These are phyloP conservation scores for Macropis europaea DNA, from an alignment of 2,888 invertebrate species.

Conservation along the genomic window DNA sequence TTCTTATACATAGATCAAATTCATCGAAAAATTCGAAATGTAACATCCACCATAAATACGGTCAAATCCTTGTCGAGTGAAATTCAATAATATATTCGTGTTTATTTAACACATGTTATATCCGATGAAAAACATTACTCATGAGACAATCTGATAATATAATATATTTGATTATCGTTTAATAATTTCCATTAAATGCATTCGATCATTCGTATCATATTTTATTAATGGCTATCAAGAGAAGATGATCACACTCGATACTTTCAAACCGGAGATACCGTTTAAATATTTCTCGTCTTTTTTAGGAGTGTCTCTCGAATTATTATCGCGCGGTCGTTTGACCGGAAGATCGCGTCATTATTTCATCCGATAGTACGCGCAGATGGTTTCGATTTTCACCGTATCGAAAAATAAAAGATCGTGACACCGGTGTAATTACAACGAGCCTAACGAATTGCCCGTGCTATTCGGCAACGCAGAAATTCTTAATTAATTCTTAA, in stretches of 20 bases:
- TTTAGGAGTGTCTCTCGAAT: too few species aligned
- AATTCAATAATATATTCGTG: too few species aligned
- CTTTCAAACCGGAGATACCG: not conserved
- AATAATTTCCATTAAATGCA: not conserved
- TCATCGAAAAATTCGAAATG: too few species aligned
- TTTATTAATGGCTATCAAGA: not conserved
- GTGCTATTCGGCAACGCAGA: not conserved
- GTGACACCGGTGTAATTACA: constrained; percentile 1
- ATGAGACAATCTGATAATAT: too few species aligned
- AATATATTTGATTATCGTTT: not conserved
- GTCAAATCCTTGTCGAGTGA: too few species aligned
- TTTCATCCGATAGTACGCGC: constrained; percentile 1
- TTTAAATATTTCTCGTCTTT: not conserved
- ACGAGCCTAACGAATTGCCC: not conserved
- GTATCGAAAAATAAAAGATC: constrained; percentile 6
- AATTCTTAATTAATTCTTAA: constrained; percentile 40
- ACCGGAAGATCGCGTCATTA: constrained; percentile 27
- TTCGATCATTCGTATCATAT: not conserved
- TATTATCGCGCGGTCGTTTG: constrained; percentile 1
- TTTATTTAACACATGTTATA: too few species aligned
- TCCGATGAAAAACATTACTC: too few species aligned
- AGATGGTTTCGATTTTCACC: not conserved
- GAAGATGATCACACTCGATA: not conserved
- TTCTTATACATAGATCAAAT: too few species aligned
- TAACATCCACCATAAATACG: too few species aligned